Evolutionary conservation across 2,113 vertebrate genomes (phyloP).

Genomic region (Cyprinodon tularosa): DNA sequence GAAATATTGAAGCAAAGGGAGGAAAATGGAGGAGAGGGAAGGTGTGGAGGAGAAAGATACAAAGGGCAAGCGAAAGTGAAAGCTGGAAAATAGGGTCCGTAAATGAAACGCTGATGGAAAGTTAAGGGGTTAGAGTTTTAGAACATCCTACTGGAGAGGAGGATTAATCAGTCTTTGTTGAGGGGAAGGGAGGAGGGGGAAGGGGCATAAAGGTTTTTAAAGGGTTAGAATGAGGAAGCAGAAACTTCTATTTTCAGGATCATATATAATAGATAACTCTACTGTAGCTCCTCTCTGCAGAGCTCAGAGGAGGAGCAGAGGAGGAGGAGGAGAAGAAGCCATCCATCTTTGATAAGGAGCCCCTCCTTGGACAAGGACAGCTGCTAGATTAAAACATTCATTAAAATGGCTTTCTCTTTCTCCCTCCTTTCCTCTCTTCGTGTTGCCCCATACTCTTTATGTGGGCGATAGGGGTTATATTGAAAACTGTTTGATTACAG

Average conservation of each 20-base stretch:
- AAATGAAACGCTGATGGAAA: slow-evolving; percentile 65
- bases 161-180: slow-evolving; percentile 61
- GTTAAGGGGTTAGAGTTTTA: slow-evolving; percentile 46
- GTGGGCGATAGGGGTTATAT: slow-evolving; percentile 30
- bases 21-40: slow-evolving; percentile 32
- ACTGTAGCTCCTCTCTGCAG: slow-evolving; percentile 69
- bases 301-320: slow-evolving; percentile 55
- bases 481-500: slow-evolving; percentile 50
- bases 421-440: background rate
- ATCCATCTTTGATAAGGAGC: slow-evolving; percentile 83
- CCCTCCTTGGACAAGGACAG: slow-evolving; percentile 74
- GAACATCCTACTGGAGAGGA: slow-evolving; percentile 42
- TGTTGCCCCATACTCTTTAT: slow-evolving; percentile 14
- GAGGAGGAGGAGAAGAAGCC: slow-evolving; percentile 32
- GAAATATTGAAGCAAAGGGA: slow-evolving; percentile 41
- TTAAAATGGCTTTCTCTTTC: slow-evolving; percentile 68
- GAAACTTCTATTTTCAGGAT: slow-evolving; percentile 80
- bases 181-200: slow-evolving; percentile 44
- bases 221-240: slow-evolving; percentile 75
- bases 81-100: slow-evolving; percentile 18
- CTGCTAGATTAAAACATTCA: slow-evolving; percentile 82
- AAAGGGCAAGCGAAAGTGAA: slow-evolving; percentile 34
- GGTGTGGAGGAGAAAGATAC: slow-evolving; percentile 47
- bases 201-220: slow-evolving; percentile 61
- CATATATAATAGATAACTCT: slow-evolving; percentile 81